Conservation (phyloP, 2,888 invertebrate species). For the Orthosia gracilis region DNA sequence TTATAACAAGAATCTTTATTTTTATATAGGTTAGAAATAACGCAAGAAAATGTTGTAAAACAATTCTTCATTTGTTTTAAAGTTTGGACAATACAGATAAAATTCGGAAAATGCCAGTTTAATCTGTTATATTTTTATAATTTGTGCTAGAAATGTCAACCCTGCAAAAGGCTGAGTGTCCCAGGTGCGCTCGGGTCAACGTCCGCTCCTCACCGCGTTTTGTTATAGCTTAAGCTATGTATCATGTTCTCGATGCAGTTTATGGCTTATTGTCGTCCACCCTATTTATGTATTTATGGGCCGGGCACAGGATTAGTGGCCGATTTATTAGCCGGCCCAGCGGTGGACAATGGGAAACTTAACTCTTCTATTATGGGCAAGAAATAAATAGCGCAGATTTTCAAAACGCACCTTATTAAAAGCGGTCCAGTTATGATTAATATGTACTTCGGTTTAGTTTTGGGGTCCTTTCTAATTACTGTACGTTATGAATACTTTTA, state of each 20-base stretch:
- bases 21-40: too few relatives aligned
- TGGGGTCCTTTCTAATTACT: not conserved
- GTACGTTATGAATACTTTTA: not conserved
- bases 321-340: conserved; percentile 8
- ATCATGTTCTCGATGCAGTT: conserved; percentile 45
- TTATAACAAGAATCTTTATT: too few relatives aligned
- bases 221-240: conserved; percentile 28
- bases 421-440: too few relatives aligned
- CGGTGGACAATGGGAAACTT: conserved; percentile 3
- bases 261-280: conserved; percentile 32
- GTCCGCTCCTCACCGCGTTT: conserved; percentile 58
- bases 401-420: not conserved
- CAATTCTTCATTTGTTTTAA: not conserved
- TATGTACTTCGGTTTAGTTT: not conserved
- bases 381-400: conserved; percentile 10
- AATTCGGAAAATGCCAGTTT: too few relatives aligned
- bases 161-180: conserved; percentile 69
- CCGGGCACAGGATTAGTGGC: conserved; percentile 14
- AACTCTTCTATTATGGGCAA: not conserved
- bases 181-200: conserved; percentile 76
- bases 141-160: conserved; percentile 55
- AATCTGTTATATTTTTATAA: not conserved
- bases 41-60: not conserved
- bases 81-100: not conserved
- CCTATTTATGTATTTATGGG: conserved; percentile 10